Evolutionary conservation across 2,113 vertebrate species (phyloP), one percentile per base, ranked within the genome.

Genomic region (Gnathonemus longibarbis): DNA sequence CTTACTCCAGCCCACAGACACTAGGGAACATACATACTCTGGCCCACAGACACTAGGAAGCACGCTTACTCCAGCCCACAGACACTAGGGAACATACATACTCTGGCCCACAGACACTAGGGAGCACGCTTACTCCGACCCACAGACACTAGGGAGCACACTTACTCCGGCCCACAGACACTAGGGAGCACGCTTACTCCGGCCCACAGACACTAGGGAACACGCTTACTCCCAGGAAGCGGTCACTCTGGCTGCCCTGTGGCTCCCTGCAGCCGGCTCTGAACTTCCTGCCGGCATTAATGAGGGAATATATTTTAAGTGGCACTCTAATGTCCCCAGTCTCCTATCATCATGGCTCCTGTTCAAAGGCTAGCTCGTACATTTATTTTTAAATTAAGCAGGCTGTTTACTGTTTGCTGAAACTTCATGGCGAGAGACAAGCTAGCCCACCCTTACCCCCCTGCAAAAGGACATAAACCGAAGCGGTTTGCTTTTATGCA

Each of bases 121-220:
- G 53, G 53, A 56, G 5, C 53, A 21, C 0, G 0, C 5, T 2
- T 56, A 19, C 53, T 21, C 5, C 0, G 5, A 5, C 53, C 3
- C 3, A 21, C 53, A 56, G 53, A 56, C 19, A 56, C 53, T 21
- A 56, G 53, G 19, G 53, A 56, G 1, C 53, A 56, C 1, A 0
- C 5, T 2, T 56, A 17, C 52, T 21, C 17, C 0, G 1, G 5
- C 3, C 2, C 45, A 90, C 84, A 89, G 89, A 92, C 83, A 90
- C 95, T 95, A 96, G 96, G 93, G 95, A 95, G 95, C 96, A 96
- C 91, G 94, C 93, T 95, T 94, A 94, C 94, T 87, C 85, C 5
- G 48, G 24, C 15, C 1, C 56, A 62, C 56, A 90, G 84, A 95
- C 95, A 94, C 95, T 95, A 96, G 96, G 93, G 96, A 95, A 94